phyloP scores from a whole-genome alignment of 1,140 invertebrate species.

The Achroia grisella region DNA sequence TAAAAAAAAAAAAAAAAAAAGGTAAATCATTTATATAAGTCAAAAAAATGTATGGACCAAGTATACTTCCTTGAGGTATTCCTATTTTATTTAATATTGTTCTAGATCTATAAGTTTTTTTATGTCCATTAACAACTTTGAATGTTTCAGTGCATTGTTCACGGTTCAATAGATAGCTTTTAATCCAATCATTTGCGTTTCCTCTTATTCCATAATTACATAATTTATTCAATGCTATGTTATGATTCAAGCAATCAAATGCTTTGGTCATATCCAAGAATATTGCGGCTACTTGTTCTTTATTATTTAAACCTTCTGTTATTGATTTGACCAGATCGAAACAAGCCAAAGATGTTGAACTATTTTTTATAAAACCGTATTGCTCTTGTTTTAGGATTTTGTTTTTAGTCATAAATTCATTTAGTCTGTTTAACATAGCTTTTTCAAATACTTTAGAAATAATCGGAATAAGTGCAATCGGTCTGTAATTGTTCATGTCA shows the following conservation, averaged over 20 bases:
- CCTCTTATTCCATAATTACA: conserved; percentile 7
- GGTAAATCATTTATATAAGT: conserved; percentile 3
- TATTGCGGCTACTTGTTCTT: no score
- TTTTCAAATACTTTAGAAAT: neutral
- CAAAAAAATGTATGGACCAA: neutral
- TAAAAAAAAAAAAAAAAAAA: no score
- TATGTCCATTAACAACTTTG: neutral
- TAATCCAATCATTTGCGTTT: conserved; percentile 1
- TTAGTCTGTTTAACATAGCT: neutral
- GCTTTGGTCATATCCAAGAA: no score
- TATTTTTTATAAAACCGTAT: neutral
- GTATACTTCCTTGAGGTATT: conserved; percentile 4
- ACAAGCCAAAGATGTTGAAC: no score
- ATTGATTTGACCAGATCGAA: no score
- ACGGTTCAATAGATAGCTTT: neutral
- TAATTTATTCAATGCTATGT: conserved; percentile 1
- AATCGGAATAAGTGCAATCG: neutral
- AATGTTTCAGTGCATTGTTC: neutral
- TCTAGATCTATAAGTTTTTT: neutral
- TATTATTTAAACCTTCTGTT: no score
- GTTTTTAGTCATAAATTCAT: neutral
- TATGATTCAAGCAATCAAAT: neutral
- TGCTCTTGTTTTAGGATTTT: neutral
- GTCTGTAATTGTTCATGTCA: neutral
- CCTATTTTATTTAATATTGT: neutral